Evolutionary conservation across 2,797 vertebrate species (phyloP).

Genomic region (Aselliscus stoliczkanus): DNA sequence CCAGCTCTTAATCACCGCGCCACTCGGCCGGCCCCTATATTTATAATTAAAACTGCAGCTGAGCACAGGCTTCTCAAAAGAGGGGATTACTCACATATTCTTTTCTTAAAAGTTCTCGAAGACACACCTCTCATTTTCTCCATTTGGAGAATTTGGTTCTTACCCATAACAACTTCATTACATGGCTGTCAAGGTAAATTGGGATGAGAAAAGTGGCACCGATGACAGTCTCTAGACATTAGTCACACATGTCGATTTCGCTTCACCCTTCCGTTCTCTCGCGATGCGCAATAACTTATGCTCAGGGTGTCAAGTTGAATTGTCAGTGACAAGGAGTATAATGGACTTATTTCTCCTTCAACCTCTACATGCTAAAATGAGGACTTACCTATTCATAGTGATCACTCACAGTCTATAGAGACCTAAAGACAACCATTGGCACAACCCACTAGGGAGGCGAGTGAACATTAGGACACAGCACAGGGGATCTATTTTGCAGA

Average conservation of each 20-base stretch:
- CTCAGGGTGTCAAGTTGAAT: neutral
- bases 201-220: neutral
- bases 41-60: neutral
- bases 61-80: neutral
- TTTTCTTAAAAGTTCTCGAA: neutral
- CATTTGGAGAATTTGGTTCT: neutral
- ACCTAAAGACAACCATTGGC: neutral
- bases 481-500: neutral
- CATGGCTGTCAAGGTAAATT: neutral
- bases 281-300: neutral
- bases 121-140: neutral
- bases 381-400: neutral
- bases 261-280: neutral
- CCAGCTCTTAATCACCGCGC: no score
- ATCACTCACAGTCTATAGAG: neutral
- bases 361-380: neutral
- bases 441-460: neutral
- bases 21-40: no score
- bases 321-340: neutral
- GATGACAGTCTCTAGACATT: no score
- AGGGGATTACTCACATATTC: neutral
- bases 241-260: no score
- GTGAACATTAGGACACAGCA: no score
- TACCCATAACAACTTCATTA: neutral
- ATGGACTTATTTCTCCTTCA: neutral